Evolutionary conservation across 2,888 invertebrate genomes (phyloP), one percentile per base, ranked within the genome.

Genomic region (Cerceris rybyensis): DNA sequence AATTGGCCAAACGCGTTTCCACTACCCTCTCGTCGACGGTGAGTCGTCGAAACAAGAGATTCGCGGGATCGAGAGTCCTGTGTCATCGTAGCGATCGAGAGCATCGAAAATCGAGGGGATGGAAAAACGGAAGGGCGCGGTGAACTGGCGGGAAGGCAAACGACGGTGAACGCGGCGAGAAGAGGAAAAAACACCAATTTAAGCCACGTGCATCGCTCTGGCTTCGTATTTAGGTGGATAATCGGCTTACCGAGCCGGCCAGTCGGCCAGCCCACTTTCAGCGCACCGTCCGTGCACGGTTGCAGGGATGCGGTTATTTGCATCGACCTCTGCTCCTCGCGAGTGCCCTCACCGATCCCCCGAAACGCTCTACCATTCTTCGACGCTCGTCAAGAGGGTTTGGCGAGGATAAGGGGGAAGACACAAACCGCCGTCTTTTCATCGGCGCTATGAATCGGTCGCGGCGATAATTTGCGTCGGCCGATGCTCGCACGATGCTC

Each of bases 171-270:
- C 43, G 63, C 50, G 52, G 58, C 55, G 71, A 67, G 70, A 63
- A 65, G 65, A 75, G 80, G 75, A 82, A 83, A 78, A 87, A 86
- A 88, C 88, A 86, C 86, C 87, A 91, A 90, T 91, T 92, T 91
- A 90, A 92, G 90, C 91, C 90, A 90, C 89, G 87, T 87, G 91
- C 91, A 91, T 88, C 89, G 87, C 85, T 89, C 86, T 86, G 92
- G 91, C 91, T 92, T 92, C 92, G 91, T 91, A 92, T 92, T 92
- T 90, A 91, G 91, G 90, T 89, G 89, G 89, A 90, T 92, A 91
- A 92, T 92, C 91, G 90, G 90, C 91, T 92, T 92, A 92, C 86
- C 86, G 88, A 87, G 90, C 80, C 86, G 84, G 88, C 80, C 86
- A 82, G 86, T 63, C 74, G 71, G 64, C 68, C 84, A 86, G 85